These are phyloP conservation scores for Eristalis intricaria DNA, from an alignment of 2,888 invertebrate genomes.

Conservation along the genomic window DNA sequence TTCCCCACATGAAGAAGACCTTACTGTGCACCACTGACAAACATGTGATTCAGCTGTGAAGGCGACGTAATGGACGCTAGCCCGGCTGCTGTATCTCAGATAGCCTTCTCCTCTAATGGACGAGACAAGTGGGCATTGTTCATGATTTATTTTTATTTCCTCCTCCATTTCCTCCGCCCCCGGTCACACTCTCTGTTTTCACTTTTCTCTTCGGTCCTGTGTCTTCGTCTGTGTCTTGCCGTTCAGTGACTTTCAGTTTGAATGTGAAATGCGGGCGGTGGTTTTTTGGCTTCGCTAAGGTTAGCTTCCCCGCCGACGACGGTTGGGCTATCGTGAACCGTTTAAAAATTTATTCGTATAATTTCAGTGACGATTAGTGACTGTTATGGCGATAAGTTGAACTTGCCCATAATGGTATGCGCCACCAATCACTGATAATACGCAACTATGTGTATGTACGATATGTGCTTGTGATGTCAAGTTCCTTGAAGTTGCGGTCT, in stretches of 20 bases:
- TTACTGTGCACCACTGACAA: constrained; percentile 32
- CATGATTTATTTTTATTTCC: constrained; percentile 70
- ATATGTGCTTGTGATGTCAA: constrained; percentile 19
- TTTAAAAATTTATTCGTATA: constrained; percentile 61
- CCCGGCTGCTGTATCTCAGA: constrained; percentile 53
- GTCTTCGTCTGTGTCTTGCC: background rate
- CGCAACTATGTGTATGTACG: background rate
- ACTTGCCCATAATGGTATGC: constrained; percentile 24
- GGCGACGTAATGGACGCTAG: constrained; percentile 58
- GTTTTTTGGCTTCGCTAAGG: constrained; percentile 24
- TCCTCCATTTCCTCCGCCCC: background rate
- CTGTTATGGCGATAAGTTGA: constrained; percentile 44
- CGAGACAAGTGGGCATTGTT: constrained; percentile 72
- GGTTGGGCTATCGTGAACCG: constrained; percentile 19
- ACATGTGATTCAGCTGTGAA: constrained; percentile 52
- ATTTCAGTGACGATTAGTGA: constrained; percentile 56
- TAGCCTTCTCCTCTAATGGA: constrained; percentile 64
- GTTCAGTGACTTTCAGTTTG: constrained; percentile 13
- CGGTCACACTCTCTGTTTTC: background rate
- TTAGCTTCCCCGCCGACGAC: constrained; percentile 36
- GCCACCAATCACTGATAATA: constrained; percentile 14
- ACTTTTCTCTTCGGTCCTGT: background rate
- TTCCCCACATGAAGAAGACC: background rate
- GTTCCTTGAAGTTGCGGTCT: background rate
- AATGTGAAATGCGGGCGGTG: constrained; percentile 14